Conservation (phyloP, 2,888 invertebrate genomes). For the Thereva unica region DNA sequence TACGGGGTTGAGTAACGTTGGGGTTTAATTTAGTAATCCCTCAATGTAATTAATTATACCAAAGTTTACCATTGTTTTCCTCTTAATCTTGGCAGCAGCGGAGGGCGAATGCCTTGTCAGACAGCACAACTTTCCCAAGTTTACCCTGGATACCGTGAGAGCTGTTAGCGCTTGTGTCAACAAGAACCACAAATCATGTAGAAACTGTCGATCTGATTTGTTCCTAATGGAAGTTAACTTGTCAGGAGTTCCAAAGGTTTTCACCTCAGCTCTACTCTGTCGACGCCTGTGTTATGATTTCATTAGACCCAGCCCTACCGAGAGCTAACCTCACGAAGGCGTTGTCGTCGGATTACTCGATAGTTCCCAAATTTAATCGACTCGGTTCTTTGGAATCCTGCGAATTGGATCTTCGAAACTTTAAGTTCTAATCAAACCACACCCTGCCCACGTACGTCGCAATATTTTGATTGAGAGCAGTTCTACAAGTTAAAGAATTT, state of each 20-base stretch:
- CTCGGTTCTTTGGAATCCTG: too few relatives aligned
- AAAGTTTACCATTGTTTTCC: slow-evolving; percentile 39
- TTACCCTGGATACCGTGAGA: background rate
- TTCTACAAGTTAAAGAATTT: slow-evolving; percentile 29
- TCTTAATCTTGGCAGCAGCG: slow-evolving; percentile 16
- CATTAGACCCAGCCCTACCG: too few relatives aligned
- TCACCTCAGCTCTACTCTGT: slow-evolving; percentile 7
- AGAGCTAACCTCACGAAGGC: too few relatives aligned
- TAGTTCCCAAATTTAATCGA: too few relatives aligned
- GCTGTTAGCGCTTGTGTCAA: slow-evolving; percentile 8
- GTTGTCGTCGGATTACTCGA: too few relatives aligned
- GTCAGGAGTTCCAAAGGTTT: slow-evolving; percentile 9
- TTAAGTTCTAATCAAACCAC: slow-evolving; percentile 7
- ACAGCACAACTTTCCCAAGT: slow-evolving; percentile 15
- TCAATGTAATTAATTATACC: slow-evolving; percentile 39
- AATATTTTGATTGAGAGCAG: slow-evolving; percentile 33
- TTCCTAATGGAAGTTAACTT: slow-evolving; percentile 20
- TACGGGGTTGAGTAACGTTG: slow-evolving; percentile 27
- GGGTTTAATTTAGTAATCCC: slow-evolving; percentile 39
- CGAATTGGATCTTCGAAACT: too few relatives aligned
- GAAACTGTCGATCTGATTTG: slow-evolving; percentile 33
- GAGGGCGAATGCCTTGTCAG: slow-evolving; percentile 2
- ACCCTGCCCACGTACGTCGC: slow-evolving; percentile 11
- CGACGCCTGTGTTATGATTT: background rate
- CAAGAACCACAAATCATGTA: slow-evolving; percentile 30